phyloP scores from a whole-genome alignment of 2,797 vertebrate genomes.

The Coccyzus lansbergi region DNA sequence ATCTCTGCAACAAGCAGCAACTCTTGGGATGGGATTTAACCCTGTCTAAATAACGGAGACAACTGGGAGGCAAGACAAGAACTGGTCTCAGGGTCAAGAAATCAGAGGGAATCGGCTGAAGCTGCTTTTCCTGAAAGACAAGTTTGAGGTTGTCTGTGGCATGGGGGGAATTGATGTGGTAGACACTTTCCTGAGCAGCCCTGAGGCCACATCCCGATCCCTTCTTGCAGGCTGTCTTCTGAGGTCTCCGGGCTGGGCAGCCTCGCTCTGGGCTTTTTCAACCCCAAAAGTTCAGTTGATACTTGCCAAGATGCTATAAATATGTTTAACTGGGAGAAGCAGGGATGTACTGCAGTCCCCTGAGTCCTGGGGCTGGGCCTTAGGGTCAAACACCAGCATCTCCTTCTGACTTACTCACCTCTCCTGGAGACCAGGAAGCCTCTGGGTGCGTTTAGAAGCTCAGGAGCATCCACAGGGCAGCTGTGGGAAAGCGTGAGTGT shows the following conservation, averaged over 20 bases:
- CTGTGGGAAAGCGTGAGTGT: fast-evolving
- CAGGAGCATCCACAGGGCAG: not conserved
- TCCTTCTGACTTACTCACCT: not conserved
- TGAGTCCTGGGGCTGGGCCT: not conserved
- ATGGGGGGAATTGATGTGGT: not conserved
- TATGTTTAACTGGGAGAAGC: not conserved
- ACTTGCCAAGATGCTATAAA: fast-evolving
- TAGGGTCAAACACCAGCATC: not conserved
- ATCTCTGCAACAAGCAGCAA: fast-evolving
- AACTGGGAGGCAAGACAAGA: fast-evolving
- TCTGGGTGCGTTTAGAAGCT: fast-evolving
- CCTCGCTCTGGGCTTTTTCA: not conserved
- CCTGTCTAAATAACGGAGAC: not conserved
- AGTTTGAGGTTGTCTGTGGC: not conserved
- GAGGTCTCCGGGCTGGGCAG: not conserved
- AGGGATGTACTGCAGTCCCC: fast-evolving
- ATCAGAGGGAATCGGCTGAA: not conserved
- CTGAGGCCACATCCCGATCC: not conserved
- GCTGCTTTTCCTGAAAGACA: not conserved
- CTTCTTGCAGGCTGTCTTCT: not conserved
- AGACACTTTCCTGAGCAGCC: not conserved
- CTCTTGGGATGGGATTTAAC: not conserved
- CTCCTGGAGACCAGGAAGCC: not conserved
- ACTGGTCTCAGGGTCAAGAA: not conserved
- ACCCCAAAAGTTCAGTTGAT: not conserved